Base-by-base conservation (phyloP, 2,113 vertebrate species). In the Haemorhous mexicanus region DNA sequence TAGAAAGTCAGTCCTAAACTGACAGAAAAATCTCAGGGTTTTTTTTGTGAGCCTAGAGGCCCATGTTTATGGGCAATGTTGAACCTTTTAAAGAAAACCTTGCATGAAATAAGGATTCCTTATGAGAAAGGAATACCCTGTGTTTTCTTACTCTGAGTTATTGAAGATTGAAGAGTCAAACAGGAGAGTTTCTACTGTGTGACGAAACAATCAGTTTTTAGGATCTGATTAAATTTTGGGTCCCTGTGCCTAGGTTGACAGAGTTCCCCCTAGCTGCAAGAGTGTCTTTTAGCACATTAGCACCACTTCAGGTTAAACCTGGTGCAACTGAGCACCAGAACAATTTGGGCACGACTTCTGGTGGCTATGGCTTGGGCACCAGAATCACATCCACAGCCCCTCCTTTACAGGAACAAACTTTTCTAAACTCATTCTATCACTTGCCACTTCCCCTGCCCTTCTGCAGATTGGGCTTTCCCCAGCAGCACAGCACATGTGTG, bases 201-300 rank as follows among this genome's bases (percentile, higher is more conserved):
- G 30, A 27, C 49, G 37, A 69, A 82, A 72, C 6, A 89, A 68
- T 24, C 14, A 61, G 9, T 18, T 74, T 91, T 82, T 53, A 86
- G 3, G 6, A 91, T 24, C 5, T 37, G 44, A 53, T 7, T 61
- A 82, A 18, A 53, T 69, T 76, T 73, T 7, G 14, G 7, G 33
- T 41, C 37, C 32, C 37, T 49, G 24, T 1, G 14, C 33, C 6
- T 19, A 47, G 28, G 39, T 20, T 19, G 30, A 44, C 0, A 0
- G 26, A 37, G 13, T 30, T 67, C 46, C 27, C 44, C 17, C 43
- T 41, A 9, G 9, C 43, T 82, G 20, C 22, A 64, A n/a, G 16
- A 63, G 9, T 6, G 6, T 24, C 41, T 88, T 82, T 72, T 21
- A 80, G 55, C 0, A 2, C 41, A 47, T 72, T 16, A 83, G 26